A percentile compares a stretch with the other conserved stretches of the same genome.
Conservation (phyloP, 2,797 vertebrate genomes). For the Neosilurus mollespiculum region DNA sequence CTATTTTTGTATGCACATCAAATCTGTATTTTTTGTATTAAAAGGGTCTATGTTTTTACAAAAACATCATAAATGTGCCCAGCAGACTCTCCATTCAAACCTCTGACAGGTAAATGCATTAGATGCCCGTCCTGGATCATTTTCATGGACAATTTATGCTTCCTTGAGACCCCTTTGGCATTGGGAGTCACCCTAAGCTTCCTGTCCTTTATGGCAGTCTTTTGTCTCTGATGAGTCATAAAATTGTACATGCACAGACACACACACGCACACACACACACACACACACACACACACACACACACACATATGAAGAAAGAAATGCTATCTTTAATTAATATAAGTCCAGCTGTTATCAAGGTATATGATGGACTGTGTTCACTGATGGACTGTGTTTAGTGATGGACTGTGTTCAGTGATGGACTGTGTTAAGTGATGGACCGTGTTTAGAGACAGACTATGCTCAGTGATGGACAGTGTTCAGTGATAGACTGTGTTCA, state of each 20-base stretch:
- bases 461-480: background rate
- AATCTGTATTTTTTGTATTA: background rate
- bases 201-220: conserved; percentile 2
- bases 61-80: background rate
- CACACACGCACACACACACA: too few relatives aligned
- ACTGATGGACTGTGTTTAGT: too few relatives aligned
- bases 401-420: too few relatives aligned
- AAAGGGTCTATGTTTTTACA: background rate
- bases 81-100: background rate
- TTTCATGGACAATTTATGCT: conserved; percentile 15
- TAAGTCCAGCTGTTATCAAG: too few relatives aligned
- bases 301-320: background rate
- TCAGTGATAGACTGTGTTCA: too few relatives aligned
- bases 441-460: background rate
- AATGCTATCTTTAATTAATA: background rate
- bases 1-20: background rate
- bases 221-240: conserved; percentile 13
- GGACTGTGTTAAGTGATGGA: too few relatives aligned
- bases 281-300: too few relatives aligned
- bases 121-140: background rate
- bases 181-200: background rate
- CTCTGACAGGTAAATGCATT: background rate
- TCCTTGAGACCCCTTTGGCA: conserved; percentile 7
- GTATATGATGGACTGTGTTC: too few relatives aligned
- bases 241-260: background rate